Base-by-base conservation (phyloP, 2,888 invertebrate genomes). In the Oscheius sp. region DNA sequence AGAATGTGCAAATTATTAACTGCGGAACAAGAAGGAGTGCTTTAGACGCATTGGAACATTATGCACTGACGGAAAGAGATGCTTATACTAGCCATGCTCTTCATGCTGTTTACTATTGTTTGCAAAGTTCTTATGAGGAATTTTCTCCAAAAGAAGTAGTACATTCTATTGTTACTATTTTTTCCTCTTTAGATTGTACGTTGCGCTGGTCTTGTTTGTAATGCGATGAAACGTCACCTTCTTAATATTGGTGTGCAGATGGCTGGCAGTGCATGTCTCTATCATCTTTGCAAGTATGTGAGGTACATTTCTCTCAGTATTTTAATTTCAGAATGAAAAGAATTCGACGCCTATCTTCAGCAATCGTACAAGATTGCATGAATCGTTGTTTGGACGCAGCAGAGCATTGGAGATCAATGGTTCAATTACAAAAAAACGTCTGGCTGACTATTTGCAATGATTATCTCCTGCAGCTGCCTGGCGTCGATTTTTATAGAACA, bases 381-480 rank as follows among this genome's bases (percentile, higher is more conserved):
- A 81, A 80, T 63, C 69, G 83, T 41, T 83, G 80, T 18, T 69
- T 83, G 18, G 83, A 83, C 53, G 83, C 83, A 13, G 83, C 83
- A 12, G 79, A 82, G 49, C 25, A 69, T 2, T 79, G 78, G 59
- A 73, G 76, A 16, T 74, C 72, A 5, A 80, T 80, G 75, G 78
- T 79, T 12, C 82, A 76, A 72, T 76, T 83, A 25, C 83, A 82
- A 69, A 83, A 83, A 74, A 82, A 83, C 35, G 82, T 83, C 27
- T 89, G 93, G 77, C 89, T 93, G 63, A 93, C 93, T 1, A 89
- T 93, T 61, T 93, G 93, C 89, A 93, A 93, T 88, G 93, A 93
- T 88, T 90, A 93, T 80, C 93, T 93, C 76, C 90, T 93, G n/a
- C 93, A 93, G 84, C 92, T 93, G 69, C 78, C 76, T 52, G 77